Percentiles rank a stretch among this genome's conserved stretches.
These are phyloP conservation scores for Enteromius treurensis DNA, from an alignment of 2,797 vertebrate genomes.

Conservation along the genomic window DNA sequence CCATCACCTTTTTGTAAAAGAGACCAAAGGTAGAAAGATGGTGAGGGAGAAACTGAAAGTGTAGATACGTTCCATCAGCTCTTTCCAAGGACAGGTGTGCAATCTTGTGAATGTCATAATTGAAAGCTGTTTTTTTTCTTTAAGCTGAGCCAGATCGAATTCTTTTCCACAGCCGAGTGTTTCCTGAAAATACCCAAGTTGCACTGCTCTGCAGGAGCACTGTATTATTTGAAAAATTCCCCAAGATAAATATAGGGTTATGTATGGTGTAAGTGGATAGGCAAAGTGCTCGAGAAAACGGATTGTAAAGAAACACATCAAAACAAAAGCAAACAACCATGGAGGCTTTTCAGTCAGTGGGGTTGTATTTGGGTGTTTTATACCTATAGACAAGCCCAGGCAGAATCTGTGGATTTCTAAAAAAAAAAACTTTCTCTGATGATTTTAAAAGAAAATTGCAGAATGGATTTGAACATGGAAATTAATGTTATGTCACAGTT, in stretches of 20 bases:
- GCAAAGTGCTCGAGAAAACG: slow-evolving; percentile 30
- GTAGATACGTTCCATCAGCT: slow-evolving; percentile 19
- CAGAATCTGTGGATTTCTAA: background rate
- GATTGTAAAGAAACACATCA: slow-evolving; percentile 27
- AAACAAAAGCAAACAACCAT: slow-evolving; percentile 2
- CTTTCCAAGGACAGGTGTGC: slow-evolving; percentile 45
- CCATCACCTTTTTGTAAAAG: slow-evolving; percentile 46
- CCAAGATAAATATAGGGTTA: slow-evolving; percentile 46
- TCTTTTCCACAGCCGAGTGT: slow-evolving; percentile 22
- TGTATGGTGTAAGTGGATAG: slow-evolving; percentile 35
- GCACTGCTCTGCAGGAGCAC: slow-evolving; percentile 31
- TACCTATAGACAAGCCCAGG: background rate
- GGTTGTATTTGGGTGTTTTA: background rate
- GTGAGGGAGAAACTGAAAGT: slow-evolving; percentile 10
- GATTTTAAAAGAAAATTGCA: background rate
- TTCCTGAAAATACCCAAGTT: slow-evolving; percentile 44
- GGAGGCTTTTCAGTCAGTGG: background rate
- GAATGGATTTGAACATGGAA: background rate
- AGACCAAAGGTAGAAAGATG: slow-evolving; percentile 36
- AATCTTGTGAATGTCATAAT: slow-evolving; percentile 52
- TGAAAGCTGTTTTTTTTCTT: slow-evolving; percentile 47
- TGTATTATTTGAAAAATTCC: slow-evolving; percentile 46
- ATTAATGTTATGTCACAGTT: background rate
- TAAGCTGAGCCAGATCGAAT: slow-evolving; percentile 40
- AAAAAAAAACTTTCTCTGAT: background rate